Evolutionary conservation across 2,113 vertebrate species (phyloP).

Genomic region (Myxocyprinus asiaticus): DNA sequence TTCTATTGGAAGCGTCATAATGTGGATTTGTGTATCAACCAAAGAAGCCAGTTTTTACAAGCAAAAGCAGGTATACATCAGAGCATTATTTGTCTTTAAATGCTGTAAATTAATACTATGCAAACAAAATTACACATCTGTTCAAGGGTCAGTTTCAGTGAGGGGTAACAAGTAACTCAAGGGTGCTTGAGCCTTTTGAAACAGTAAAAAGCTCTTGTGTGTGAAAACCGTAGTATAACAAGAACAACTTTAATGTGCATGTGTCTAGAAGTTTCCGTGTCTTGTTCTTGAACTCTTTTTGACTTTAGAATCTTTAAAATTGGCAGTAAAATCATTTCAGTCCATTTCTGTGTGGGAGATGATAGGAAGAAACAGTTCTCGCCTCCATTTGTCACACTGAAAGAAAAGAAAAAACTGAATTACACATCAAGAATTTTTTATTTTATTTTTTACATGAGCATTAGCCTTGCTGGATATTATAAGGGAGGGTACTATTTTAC

Average conservation of each 20-base stretch:
- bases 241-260: not conserved
- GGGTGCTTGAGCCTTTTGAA: not conserved
- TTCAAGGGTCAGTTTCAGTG: not conserved
- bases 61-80: not conserved
- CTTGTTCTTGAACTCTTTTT: slow-evolving; percentile 4
- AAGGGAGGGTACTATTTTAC: not conserved
- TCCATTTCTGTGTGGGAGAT: slow-evolving; percentile 30
- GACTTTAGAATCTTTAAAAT: not conserved
- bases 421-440: too few species aligned
- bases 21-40: not conserved
- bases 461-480: not conserved
- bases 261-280: slow-evolving; percentile 10
- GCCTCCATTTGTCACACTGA: slow-evolving; percentile 23
- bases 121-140: slow-evolving; percentile 2
- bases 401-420: not conserved
- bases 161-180: not conserved
- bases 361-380: not conserved
- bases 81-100: not conserved
- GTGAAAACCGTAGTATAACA: not conserved
- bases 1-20: not conserved
- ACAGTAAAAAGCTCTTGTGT: not conserved
- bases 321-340: slow-evolving; percentile 31
- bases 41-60: not conserved
- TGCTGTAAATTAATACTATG: not conserved
- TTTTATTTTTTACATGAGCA: too few species aligned